Base-by-base conservation (phyloP, 2,888 invertebrate species). In the Caenorhabditis japonica region DNA sequence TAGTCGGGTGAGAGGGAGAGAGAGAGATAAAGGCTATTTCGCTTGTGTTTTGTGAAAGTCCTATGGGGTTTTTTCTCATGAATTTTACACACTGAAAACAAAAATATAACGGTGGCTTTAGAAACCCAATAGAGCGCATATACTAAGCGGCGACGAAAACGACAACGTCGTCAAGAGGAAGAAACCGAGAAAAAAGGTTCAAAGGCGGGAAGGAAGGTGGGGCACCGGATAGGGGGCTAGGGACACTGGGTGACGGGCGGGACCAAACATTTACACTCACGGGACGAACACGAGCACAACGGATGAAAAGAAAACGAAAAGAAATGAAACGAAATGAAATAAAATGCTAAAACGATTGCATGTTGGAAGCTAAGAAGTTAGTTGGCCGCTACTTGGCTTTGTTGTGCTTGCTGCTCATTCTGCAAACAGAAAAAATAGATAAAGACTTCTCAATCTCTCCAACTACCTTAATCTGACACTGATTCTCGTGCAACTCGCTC, bases 261-360 rank as follows among this genome's bases (percentile, higher is more conserved):
- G 41, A 4, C 2, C 7, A 52, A n/a, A 41, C 12, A 34, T 4
- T 56, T n/a, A 61, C 23, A 58, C 13, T 58, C 25, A 51, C 49
- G 66, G 68, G 52, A 68, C 59, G 59, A 59, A 59, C 68, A 68
- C 68, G 39, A 68, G 53, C 68, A 68, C 68, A 59, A 68, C 68
- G 59, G 52, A 46, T 46, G 13, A 51, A 58, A 33, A 34, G 58
- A 68, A 68, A 52, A 59, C 68, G 59, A 68, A 39, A 52, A 33
- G 23, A 21, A 41, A 21, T 38, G 30, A 17, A 30, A 23, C 25
- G 44, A 51, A 21, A 25, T 15, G 27, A 38, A 34, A 38, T 44
- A 47, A 46, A 58, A 17, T n/a, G 27, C 23, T 39, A 39, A 19
- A 5, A 51, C 43, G 55, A 55, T 33, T 44, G 52, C 30, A 15